A percentile compares a stretch with the other conserved stretches of the same genome.
These are phyloP conservation scores for Ectemnius continuus DNA, from an alignment of 2,888 invertebrate genomes.

Conservation along the genomic window DNA sequence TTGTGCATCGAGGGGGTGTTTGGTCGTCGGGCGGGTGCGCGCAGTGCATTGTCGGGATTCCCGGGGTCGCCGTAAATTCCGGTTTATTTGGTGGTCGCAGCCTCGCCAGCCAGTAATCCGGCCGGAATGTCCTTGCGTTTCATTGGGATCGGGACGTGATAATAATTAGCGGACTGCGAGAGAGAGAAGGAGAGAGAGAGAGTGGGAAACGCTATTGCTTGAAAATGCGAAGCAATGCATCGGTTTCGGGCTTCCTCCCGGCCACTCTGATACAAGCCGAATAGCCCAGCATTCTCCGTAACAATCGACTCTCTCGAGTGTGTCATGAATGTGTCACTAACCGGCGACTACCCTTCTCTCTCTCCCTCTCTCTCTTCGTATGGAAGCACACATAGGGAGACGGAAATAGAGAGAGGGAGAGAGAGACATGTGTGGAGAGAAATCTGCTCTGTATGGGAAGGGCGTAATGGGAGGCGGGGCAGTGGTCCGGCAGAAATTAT, in stretches of 20 bases:
- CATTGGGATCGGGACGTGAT: slow-evolving; percentile 37
- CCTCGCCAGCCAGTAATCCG: slow-evolving; percentile 33
- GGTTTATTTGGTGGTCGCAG: slow-evolving; percentile 16
- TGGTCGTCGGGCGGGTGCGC: no score
- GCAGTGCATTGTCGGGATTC: background rate
- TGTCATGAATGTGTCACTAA: background rate
- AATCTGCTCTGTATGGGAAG: no score
- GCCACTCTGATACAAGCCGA: slow-evolving; percentile 35
- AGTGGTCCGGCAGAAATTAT: slow-evolving; percentile 60
- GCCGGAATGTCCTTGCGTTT: slow-evolving; percentile 28
- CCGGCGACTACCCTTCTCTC: background rate
- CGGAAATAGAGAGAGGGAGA: no score
- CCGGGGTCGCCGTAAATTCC: slow-evolving; percentile 18
- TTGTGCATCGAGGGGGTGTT: no score
- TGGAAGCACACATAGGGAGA: no score
- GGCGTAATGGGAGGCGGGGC: slow-evolving; percentile 34
- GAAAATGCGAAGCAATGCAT: slow-evolving; percentile 30
- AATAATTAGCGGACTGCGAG: slow-evolving; percentile 43
- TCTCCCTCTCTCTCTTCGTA: background rate
- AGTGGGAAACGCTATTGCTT: slow-evolving; percentile 18
- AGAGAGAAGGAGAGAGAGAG: no score
- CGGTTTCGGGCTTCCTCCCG: slow-evolving; percentile 39
- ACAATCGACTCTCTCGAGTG: background rate
- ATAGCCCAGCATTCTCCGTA: slow-evolving; percentile 37
- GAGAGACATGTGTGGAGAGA: no score